Evolutionary conservation across 2,888 invertebrate genomes (phyloP).

Genomic region (Ochropleura plecta): DNA sequence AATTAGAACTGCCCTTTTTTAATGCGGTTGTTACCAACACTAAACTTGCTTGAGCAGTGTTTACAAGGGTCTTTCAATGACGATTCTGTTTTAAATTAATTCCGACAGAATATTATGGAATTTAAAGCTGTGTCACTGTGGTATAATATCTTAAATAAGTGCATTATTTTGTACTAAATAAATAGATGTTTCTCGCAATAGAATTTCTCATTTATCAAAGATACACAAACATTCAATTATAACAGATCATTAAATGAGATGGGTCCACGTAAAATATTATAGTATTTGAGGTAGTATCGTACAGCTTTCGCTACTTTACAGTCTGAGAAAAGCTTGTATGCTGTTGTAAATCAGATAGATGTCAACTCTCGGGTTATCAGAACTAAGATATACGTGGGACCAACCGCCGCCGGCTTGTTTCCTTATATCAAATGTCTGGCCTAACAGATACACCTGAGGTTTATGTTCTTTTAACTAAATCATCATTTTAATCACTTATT

Average conservation of each 20-base stretch:
- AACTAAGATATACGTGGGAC: conserved; percentile 72
- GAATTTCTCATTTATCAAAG: neutral
- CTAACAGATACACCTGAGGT: conserved; percentile 43
- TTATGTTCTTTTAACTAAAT: conserved; percentile 47
- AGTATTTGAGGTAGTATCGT: conserved; percentile 50
- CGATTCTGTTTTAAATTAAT: neutral
- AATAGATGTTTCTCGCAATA: neutral
- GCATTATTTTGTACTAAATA: no score
- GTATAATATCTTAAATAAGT: no score
- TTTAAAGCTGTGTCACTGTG: no score
- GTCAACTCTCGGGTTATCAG: conserved; percentile 70
- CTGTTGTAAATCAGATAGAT: conserved; percentile 68
- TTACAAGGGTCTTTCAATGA: neutral
- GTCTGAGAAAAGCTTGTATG: conserved; percentile 53
- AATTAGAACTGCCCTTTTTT: conserved; percentile 66
- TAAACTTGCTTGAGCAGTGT: conserved; percentile 6
- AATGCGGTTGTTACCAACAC: conserved; percentile 44
- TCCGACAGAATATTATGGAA: no score
- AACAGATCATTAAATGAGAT: conserved; percentile 22
- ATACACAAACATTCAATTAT: neutral
- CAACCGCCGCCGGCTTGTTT: conserved; percentile 58
- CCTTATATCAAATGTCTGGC: conserved; percentile 60
- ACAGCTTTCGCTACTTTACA: conserved; percentile 60
- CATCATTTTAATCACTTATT: conserved; percentile 14
- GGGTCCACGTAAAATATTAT: conserved; percentile 6